Percentiles rank a stretch among this genome's conserved stretches.
These are phyloP conservation scores for Drosophila yooni DNA, from an alignment of 2,888 invertebrate species.

Conservation along the genomic window DNA sequence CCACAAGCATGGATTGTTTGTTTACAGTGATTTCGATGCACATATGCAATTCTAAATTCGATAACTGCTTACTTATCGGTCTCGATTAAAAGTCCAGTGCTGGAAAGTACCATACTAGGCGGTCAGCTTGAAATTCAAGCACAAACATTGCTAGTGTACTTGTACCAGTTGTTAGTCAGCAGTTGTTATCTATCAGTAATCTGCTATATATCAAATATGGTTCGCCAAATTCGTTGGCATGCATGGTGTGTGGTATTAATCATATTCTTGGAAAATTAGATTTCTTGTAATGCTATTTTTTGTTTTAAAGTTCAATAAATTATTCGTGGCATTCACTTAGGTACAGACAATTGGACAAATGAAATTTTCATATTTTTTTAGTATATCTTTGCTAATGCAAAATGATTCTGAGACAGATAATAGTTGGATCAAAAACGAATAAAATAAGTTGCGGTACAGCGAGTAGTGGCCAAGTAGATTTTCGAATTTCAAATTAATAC, in stretches of 20 bases:
- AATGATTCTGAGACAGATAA: background rate
- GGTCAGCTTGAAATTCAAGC: slow-evolving; percentile 13
- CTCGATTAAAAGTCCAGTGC: slow-evolving; percentile 16
- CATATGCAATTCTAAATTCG: slow-evolving; percentile 8
- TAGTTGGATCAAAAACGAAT: background rate
- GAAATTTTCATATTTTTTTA: background rate
- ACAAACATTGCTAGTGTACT: slow-evolving; percentile 7
- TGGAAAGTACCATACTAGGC: slow-evolving; percentile 18
- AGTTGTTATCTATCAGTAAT: background rate
- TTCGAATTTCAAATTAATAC: background rate
- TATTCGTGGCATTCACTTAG: background rate
- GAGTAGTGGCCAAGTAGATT: too few relatives aligned
- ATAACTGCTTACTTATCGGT: slow-evolving; percentile 27
- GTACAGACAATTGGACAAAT: background rate
- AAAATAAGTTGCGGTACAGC: background rate
- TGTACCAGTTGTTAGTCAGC: background rate
- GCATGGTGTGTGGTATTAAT: background rate
- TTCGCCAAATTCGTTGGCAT: background rate
- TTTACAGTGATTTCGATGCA: background rate
- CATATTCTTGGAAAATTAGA: background rate
- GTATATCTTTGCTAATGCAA: background rate
- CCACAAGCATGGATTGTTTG: background rate
- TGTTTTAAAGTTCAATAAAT: background rate
- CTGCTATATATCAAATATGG: background rate
- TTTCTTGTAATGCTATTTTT: too few relatives aligned